phyloP scores from a whole-genome alignment of 2,888 invertebrate genomes.

The Abrostola triplasia region DNA sequence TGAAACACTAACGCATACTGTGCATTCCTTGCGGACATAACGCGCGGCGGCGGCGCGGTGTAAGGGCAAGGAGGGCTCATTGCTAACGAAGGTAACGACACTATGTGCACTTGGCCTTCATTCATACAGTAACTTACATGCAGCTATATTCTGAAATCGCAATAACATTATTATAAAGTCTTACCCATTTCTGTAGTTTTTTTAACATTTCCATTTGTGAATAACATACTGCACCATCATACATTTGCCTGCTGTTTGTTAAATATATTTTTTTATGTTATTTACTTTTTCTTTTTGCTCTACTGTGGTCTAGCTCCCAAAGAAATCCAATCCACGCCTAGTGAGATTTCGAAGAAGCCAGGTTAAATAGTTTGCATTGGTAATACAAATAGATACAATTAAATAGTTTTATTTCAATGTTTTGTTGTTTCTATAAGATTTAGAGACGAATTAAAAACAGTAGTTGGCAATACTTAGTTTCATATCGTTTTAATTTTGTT shows the following conservation, averaged over 20 bases:
- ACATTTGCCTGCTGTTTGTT: constrained; percentile 2
- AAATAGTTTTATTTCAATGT: neutral
- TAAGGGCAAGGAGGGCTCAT: constrained; percentile 85
- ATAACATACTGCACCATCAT: neutral
- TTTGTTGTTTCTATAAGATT: neutral
- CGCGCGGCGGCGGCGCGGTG: constrained; percentile 69
- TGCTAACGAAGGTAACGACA: constrained; percentile 84
- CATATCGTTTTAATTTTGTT: too few species aligned
- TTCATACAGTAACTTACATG: constrained; percentile 22
- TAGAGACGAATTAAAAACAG: neutral
- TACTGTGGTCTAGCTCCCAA: constrained; percentile 44
- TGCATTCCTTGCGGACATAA: constrained; percentile 75
- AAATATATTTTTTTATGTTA: constrained; percentile 7
- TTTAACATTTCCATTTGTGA: constrained; percentile 20
- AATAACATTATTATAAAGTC: constrained; percentile 2
- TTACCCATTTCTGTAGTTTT: constrained; percentile 13
- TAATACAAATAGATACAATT: constrained; percentile 18
- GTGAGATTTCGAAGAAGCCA: constrained; percentile 36
- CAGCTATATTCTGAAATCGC: constrained; percentile 14
- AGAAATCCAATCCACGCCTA: constrained; percentile 42
- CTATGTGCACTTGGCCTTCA: constrained; percentile 38
- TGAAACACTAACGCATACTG: constrained; percentile 76
- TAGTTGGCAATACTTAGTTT: neutral
- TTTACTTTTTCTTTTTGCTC: constrained; percentile 25
- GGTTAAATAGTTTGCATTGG: constrained; percentile 45